These are phyloP conservation scores for Colaptes auratus DNA, from an alignment of 2,113 vertebrate species.

Conservation along the genomic window DNA sequence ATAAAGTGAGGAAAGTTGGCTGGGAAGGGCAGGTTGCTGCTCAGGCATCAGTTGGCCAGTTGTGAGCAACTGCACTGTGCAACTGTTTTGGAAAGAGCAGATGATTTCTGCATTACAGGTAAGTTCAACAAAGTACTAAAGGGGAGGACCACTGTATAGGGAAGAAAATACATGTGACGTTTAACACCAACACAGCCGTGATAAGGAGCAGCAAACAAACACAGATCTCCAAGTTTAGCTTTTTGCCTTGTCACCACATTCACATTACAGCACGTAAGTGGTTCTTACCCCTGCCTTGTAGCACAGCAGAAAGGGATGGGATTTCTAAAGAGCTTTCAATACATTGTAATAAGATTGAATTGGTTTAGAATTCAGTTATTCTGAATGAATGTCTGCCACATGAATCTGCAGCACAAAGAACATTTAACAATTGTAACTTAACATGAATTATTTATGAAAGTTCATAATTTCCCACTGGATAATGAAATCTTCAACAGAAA, in stretches of 20 bases:
- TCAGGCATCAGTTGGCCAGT: background rate
- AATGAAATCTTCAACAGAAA: background rate
- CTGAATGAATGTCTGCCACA: background rate
- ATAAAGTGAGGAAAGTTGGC: no score
- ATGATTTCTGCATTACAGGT: background rate
- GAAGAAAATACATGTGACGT: background rate
- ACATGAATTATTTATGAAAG: background rate
- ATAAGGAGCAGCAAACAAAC: background rate
- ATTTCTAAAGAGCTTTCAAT: background rate
- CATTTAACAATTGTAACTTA: background rate
- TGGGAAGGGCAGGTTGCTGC: background rate
- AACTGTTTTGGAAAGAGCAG: background rate
- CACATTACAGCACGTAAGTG: background rate
- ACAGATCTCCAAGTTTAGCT: background rate
- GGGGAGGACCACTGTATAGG: background rate
- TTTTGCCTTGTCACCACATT: background rate
- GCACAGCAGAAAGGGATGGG: background rate
- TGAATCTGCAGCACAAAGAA: background rate
- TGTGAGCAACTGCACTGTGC: background rate
- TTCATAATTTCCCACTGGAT: background rate
- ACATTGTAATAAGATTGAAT: background rate
- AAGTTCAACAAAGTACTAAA: background rate
- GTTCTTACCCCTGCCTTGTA: background rate
- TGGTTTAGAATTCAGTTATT: background rate
- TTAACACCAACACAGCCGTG: rapidly evolving